Evolutionary conservation across 2,888 invertebrate genomes (phyloP), one percentile per base, ranked within the genome.

Genomic region (Crepidodera aurea): DNA sequence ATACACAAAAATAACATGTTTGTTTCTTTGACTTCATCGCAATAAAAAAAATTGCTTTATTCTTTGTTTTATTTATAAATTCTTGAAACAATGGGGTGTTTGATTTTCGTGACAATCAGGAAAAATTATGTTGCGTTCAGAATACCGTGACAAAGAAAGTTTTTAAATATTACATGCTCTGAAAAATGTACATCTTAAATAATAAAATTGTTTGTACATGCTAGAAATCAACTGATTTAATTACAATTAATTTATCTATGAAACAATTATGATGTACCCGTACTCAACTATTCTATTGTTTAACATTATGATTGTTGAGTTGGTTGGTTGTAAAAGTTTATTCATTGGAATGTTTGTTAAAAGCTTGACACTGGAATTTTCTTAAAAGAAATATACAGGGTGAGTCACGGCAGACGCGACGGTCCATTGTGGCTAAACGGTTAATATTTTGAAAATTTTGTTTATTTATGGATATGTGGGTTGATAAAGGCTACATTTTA

Each of bases 61-160:
- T 22, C 32, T 39, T 12, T 46, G 40, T 32, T 51, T 51, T 66
- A 69, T 67, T 69, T 69, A 69, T 69, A 69, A 69, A 64, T 51
- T 65, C 46, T 19, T 40, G 10, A 48, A 62, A 67, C 67, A 67
- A 69, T 67, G 51, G 22, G 58, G 60, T 61, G 62, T 67, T 67
- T 37, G 59, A 48, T 64, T 68, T 67, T 60, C 64, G 34, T 60
- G 63, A 63, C 62, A 63, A 37, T 39, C 25, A 29, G 19, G 46
- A 40, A 62, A 60, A 66, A 50, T 61, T 55, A 65, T 59, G 72
- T 73, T 74, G 73, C 73, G 73, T 71, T 68, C 65, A 72, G 19
- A 57, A 50, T 39, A 60, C 66, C 72, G 64, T 71, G 62, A 65
- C 67, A 46, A 70, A 70, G 71, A 71, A 70, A 71, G 71, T 50